Conservation (phyloP, 2,113 vertebrate species). For the Capricornis sumatraensis region DNA sequence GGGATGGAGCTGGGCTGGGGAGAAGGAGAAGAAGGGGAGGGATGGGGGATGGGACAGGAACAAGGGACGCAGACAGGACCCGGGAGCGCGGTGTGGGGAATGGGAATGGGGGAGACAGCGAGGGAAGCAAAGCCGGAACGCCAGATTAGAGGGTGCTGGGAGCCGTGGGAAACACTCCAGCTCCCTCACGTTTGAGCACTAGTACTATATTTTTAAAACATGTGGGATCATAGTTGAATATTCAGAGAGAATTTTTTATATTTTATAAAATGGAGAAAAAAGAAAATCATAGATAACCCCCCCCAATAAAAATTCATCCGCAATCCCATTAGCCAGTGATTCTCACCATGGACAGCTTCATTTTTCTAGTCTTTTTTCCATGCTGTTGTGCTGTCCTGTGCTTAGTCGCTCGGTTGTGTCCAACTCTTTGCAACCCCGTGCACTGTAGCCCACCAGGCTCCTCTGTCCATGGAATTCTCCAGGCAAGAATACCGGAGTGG, state of each 20-base stretch:
- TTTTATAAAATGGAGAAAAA: not conserved
- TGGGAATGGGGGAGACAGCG: not conserved
- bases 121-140: not conserved
- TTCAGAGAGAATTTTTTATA: not conserved
- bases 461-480: not conserved
- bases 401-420: not conserved
- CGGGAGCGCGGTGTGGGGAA: rapidly evolving
- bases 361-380: not conserved
- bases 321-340: too few species aligned
- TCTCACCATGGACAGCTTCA: not conserved
- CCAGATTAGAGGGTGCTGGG: not conserved
- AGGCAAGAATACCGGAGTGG: not conserved
- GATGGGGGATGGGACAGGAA: too few species aligned
- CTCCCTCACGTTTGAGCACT: too few species aligned
- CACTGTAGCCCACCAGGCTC: not conserved
- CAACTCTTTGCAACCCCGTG: rapidly evolving
- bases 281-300: not conserved
- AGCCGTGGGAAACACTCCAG: rapidly evolving
- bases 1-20: not conserved
- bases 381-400: not conserved
- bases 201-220: not conserved
- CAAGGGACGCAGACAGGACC: not conserved
- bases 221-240: not conserved
- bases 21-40: rapidly evolving
- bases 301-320: not conserved